Base-by-base conservation (phyloP, 1,140 invertebrate genomes). In the Apis laboriosa region DNA sequence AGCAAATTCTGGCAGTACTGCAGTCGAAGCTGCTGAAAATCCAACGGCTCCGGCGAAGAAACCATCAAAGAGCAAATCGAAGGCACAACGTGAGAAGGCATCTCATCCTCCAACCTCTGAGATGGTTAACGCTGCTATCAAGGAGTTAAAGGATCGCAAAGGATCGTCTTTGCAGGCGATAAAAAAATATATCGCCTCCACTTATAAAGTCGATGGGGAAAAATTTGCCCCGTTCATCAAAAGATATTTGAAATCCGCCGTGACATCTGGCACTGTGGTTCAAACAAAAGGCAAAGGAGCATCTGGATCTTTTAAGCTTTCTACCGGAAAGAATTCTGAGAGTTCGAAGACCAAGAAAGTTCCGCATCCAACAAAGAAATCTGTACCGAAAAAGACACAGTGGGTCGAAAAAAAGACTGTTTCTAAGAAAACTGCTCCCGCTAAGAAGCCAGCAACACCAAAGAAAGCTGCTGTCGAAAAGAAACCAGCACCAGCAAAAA, bases 151-250 rank as follows among this genome's bases (percentile, higher is more conserved):
- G 24, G 87, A 88, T 56, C 86, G 86, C 28, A 88, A 88, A 19
- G 87, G 87, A 13, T 61, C 91, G 21, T 72, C 91, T 61, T n/a
- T 91, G 86, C 58, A 93, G 86, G 9, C 93, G 75, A 64, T 88
- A 56, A 88, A 88, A 53, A 88, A 88, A n/a, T 88, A 86, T n/a
- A 84, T 88, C 28, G 55, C 66, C 0, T 53, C 86, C 2, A 88
- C 86, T 15, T 88, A 88, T 12, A 88, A 88, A 12, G 72, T 88
- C 4, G 87, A 88, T 19, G 84, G 83, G 17, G 87, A 88, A 19
- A 88, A 88, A 49, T 64, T 85, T 3, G 80, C 87, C 5, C 87
- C 86, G 12, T 88, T 88, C 66, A 88, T 88, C 19, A 88, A 84
- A 58, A 55, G 76, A 9, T 88, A 88, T n/a, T 51, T 88, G 60